Percentiles rank a stretch among this genome's conserved stretches.
phyloP scores from a whole-genome alignment of 2,888 invertebrate species.

The Nephrotoma flavescens region DNA sequence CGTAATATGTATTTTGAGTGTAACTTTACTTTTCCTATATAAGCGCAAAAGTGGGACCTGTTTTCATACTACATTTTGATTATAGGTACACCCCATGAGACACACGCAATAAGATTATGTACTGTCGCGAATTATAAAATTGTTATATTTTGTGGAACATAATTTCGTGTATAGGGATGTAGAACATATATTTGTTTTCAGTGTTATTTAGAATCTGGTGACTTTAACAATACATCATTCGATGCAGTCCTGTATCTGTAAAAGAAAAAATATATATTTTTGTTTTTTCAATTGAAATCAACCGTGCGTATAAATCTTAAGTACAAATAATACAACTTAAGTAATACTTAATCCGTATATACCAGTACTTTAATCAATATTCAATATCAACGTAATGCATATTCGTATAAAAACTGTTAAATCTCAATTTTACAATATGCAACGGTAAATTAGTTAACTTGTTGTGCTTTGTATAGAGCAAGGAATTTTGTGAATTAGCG shows the following conservation, averaged over 20 bases:
- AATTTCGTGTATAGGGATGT: too few species aligned
- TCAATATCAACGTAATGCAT: background rate
- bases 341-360: background rate
- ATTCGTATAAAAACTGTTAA: background rate
- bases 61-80: too few species aligned
- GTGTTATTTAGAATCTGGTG: background rate
- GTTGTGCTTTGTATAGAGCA: background rate
- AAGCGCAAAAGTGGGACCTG: too few species aligned
- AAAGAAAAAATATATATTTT: background rate
- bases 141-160: too few species aligned
- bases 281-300: background rate
- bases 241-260: background rate
- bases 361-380: background rate
- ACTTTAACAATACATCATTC: background rate
- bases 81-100: too few species aligned
- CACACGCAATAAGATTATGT: too few species aligned
- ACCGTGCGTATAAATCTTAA: background rate
- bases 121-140: too few species aligned
- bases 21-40: too few species aligned
- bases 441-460: background rate
- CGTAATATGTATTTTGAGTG: too few species aligned
- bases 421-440: background rate
- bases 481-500: too few species aligned
- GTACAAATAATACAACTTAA: background rate
- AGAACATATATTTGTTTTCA: too few species aligned